Evolutionary conservation across 1,140 invertebrate species (phyloP), one percentile per base, ranked within the genome.

Genomic region (Drosophila persimilis): DNA sequence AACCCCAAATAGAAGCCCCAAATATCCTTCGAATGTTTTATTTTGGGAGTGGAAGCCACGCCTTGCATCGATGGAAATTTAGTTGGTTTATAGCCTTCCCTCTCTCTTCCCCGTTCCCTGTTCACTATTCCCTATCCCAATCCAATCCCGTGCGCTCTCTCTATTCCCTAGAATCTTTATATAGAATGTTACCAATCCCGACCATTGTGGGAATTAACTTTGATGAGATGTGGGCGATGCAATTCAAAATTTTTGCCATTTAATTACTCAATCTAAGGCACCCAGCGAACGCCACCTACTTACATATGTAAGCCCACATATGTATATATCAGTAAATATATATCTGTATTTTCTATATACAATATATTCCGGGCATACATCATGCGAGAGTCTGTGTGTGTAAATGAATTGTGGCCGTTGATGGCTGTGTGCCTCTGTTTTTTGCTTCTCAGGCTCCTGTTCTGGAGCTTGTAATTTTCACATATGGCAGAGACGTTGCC

Each of bases 241-340:
- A 73, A 74, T 74, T 65, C 71, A 65, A 57, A 70, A 73, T 56
- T 65, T 73, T 73, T 65, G 61, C 72, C 72, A 58, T 75, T 75
- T 75, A 75, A 75, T 75, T 75, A 75, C 72, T 75, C 71, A 75
- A 75, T 74, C 62, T 65, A 54, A 53, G 52, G 11, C 6, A 20
- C 51, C 29, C 46, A 39, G 22, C 47, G 31, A 51, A 39, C 72
- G 66, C 72, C 71, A 74, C 50, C 60, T 55, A 75, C 72, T 54
- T 73, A 66, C 71, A 70, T 65, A 74, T 64, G 61, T 73, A 65
- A 56, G 61, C 70, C 15, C 26, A 39, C 41, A 56, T 41, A 41
- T 13, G 8, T 13, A 41, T 13, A 13, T 13, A 20, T 20, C 20
- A 2, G 7, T 11, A 48, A 15, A 17, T 8, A 26, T 26, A 26